These are phyloP conservation scores for Caradrina clavipalpis DNA, from an alignment of 2,888 invertebrate species.

Conservation along the genomic window DNA sequence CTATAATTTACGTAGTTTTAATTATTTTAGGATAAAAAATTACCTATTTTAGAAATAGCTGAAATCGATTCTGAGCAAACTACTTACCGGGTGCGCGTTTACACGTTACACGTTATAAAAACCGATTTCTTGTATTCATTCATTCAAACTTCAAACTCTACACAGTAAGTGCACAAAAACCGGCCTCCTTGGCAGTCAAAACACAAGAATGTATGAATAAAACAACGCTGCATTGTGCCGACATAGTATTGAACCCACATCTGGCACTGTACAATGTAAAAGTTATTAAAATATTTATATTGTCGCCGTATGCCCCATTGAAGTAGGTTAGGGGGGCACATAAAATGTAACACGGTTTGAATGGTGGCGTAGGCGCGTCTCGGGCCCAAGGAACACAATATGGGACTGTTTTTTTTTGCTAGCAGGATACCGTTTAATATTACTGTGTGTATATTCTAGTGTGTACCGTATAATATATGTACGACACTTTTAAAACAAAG, in stretches of 20 bases:
- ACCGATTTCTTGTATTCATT: slow-evolving; percentile 3
- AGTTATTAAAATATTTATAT: slow-evolving; percentile 70
- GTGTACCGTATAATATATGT: no score
- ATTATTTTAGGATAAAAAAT: no score
- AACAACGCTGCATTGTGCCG: slow-evolving; percentile 48
- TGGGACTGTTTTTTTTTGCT: slow-evolving; percentile 7
- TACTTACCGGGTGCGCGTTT: no score
- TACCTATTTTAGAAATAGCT: no score
- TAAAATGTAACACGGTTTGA: slow-evolving; percentile 63
- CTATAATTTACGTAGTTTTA: no score
- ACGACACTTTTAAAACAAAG: no score
- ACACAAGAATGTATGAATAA: slow-evolving; percentile 45
- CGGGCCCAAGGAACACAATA: slow-evolving; percentile 9
- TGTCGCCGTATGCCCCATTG: slow-evolving; percentile 59
- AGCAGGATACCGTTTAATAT: background rate
- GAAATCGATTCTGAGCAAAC: no score
- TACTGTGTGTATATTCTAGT: no score
- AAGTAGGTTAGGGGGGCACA: slow-evolving; percentile 71
- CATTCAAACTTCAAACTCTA: slow-evolving; percentile 9
- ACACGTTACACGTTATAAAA: no score
- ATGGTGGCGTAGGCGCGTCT: slow-evolving; percentile 46
- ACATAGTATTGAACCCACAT: slow-evolving; percentile 56
- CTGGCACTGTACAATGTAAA: slow-evolving; percentile 55
- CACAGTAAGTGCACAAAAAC: slow-evolving; percentile 11
- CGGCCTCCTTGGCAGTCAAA: slow-evolving; percentile 31